Base-by-base conservation (phyloP, 2,888 invertebrate species). In the Plusia festucae region DNA sequence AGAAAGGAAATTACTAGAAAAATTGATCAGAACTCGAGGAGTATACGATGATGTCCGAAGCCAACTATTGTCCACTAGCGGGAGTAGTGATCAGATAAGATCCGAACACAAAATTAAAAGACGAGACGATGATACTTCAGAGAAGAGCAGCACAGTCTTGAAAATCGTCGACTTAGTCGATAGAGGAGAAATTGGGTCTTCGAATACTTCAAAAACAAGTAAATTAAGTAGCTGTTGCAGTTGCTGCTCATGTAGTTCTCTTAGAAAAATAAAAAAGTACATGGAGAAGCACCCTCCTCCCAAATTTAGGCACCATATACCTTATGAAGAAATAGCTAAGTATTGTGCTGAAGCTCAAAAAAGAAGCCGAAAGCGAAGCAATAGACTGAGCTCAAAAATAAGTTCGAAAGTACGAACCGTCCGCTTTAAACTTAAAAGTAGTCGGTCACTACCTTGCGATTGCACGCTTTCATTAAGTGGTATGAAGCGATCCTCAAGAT, bases 11-110 rank as follows among this genome's bases (percentile, higher is more conserved):
- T 79, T 90, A 54, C 64, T 90, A 11, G 80, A 85, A 44, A 90
- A 85, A 76, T 77, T 91, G 57, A 82, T 87, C 8, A 82, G 82
- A 73, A 88, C 90, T 27, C 86, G 88, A 68, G 87, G 84, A 32
- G 76, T 82, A 8, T 90, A 91, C 54, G 85, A 90, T 71, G 85
- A 87, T 32, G 79, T 88, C n/a, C 82, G 87, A 55, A 80, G 81
- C 44, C 82, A 83, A 68, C 77, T 88, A 52, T 65, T 90, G 34
- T 83, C 85, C 24, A 75, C 81, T 34, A 75, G 70, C 57, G 84
- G 76, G 34, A 83, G 75, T 70, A 68, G 81, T 58, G 76, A 80
- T 34, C 60, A 56, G 53, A 52, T 63, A 70, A 78, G 71, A 64
- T 62, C 57, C 57, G 64, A 54, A 60, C 60, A 69, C 18, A 65